Conservation (phyloP, 1,140 invertebrate genomes). For the Papilio dardanus region DNA sequence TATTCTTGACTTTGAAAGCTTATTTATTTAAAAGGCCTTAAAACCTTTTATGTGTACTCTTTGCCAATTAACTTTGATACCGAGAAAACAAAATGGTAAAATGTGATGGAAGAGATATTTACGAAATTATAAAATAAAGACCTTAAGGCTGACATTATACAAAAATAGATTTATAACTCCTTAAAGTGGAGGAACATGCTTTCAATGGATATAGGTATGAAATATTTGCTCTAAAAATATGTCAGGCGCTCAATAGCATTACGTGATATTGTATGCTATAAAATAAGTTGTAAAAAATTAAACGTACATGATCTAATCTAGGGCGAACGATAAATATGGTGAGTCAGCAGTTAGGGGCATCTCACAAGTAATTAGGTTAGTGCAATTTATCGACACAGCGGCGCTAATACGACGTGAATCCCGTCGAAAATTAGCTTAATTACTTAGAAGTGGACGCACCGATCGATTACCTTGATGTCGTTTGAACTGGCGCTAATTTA, state of each 20-base stretch:
- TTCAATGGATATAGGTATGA: too few species aligned
- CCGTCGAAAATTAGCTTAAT: constrained; percentile 29
- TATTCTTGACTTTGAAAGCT: background rate
- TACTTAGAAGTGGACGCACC: constrained; percentile 17
- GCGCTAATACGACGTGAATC: constrained; percentile 5
- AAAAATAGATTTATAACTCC: background rate
- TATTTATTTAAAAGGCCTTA: background rate
- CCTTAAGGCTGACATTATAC: background rate
- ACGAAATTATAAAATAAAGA: background rate
- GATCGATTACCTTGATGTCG: constrained; percentile 24
- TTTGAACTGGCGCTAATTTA: constrained; percentile 23
- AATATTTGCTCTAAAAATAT: background rate
- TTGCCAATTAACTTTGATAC: constrained; percentile 8
- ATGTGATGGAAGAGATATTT: background rate
- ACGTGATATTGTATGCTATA: background rate
- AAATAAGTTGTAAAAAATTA: background rate
- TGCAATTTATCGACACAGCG: background rate
- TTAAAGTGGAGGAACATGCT: too few species aligned
- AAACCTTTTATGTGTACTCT: background rate
- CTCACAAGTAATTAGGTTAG: constrained; percentile 15
- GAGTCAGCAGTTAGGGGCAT: background rate
- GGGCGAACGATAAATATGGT: background rate
- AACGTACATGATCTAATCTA: background rate
- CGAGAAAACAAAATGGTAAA: constrained; percentile 6
- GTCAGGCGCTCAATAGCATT: background rate